phyloP scores from a whole-genome alignment of 2,888 invertebrate species.

The Temnothorax unifasciatus region DNA sequence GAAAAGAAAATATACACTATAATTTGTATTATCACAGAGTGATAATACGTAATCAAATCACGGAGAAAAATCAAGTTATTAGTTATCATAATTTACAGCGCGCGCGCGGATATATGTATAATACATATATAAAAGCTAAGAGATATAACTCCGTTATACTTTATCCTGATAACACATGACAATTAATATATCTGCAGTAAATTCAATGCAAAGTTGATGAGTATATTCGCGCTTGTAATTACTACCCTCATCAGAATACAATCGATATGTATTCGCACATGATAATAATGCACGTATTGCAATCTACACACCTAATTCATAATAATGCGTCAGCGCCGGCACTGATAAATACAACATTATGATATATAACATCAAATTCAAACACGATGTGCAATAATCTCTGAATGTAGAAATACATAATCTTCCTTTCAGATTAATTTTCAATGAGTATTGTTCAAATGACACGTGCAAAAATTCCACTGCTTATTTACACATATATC shows the following conservation, averaged over 20 bases:
- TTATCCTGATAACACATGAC: neutral
- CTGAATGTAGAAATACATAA: neutral
- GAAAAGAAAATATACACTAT: neutral
- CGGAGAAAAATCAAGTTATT: neutral
- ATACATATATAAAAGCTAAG: neutral
- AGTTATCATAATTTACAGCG: neutral
- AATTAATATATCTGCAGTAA: neutral
- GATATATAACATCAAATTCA: slow-evolving; percentile 15
- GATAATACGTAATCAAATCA: slow-evolving; percentile 2
- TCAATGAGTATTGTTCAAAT: neutral
- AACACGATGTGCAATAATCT: neutral
- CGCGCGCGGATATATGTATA: no score
- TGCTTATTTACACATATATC: neutral
- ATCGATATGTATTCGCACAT: slow-evolving; percentile 18
- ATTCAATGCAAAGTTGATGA: slow-evolving; percentile 14
- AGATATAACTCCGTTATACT: neutral
- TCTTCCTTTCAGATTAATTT: slow-evolving; percentile 21
- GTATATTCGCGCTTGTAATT: slow-evolving; percentile 1
- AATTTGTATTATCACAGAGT: neutral
- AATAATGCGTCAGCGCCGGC: neutral
- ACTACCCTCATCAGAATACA: neutral
- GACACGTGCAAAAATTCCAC: neutral
- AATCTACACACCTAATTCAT: slow-evolving; percentile 29
- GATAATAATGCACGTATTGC: slow-evolving; percentile 36
- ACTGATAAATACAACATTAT: slow-evolving; percentile 33